Evolutionary conservation across 2,888 invertebrate species (phyloP), one percentile per base, ranked within the genome.

Genomic region (Diachrysia chrysitis): DNA sequence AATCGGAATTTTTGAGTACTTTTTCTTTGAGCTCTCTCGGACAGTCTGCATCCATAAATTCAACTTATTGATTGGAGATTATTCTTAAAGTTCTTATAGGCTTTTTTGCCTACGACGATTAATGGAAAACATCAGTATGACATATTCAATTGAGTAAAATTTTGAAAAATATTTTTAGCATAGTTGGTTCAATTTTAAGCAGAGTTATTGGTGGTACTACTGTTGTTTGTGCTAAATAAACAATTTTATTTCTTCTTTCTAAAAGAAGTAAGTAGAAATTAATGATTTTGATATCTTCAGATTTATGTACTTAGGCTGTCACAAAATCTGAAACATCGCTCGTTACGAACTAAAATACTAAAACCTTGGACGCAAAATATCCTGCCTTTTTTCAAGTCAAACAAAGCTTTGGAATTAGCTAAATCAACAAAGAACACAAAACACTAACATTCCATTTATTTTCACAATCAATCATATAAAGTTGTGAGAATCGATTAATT

Each of bases 1-100:
- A n/a, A 78, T 67, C 56, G 60, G 62, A 66, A 62, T 37, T 66
- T n/a, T 56, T 62, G 56, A 66, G 46, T 57, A 66, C 51, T 19
- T 51, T 21, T 10, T 51, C 12, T 19, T 51, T 21, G 12, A 12
- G 19, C 2, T 1, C n/a, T 17, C 37, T 56, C 21, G 54, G 63
- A 63, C 66, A 68, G 35, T 56, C 48, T 54, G 65, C 60, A 63
- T 62, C 66, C 42, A 23, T 60, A 59, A 66, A 65, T 66, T 68
- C 68, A 46, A 29, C n/a, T 17, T 37, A 58, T 25, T 66, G 23
- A 58, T 59, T n/a, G n/a, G n/a, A n/a, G n/a, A n/a, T n/a, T n/a
- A n/a, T n/a, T n/a, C n/a, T n/a, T n/a, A n/a, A n/a, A n/a, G n/a
- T n/a, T n/a, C n/a, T n/a, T n/a, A n/a, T n/a, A n/a, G n/a, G n/a